phyloP scores from a whole-genome alignment of 2,113 vertebrate species.

The Mirza zaza region DNA sequence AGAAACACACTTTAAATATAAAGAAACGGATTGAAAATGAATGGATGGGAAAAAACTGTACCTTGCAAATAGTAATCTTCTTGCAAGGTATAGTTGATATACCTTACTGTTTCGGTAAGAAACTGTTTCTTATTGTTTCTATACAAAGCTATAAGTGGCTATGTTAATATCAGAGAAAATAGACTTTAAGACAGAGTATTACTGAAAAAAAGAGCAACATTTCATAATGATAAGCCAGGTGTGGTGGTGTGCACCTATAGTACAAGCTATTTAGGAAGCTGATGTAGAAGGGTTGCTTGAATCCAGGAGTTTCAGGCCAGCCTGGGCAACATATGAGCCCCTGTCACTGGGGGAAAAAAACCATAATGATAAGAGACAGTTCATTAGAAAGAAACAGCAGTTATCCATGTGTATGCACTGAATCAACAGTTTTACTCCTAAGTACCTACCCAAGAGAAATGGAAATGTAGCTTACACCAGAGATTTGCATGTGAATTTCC shows the following conservation, averaged over 20 bases:
- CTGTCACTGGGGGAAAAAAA: neutral
- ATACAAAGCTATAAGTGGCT: neutral
- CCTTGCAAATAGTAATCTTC: neutral
- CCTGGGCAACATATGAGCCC: neutral
- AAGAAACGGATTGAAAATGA: neutral
- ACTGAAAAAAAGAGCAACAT: neutral
- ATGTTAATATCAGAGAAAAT: neutral
- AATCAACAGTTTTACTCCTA: neutral
- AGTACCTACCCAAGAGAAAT: neutral
- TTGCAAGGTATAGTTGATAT: neutral
- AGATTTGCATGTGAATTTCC: neutral
- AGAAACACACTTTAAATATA: neutral
- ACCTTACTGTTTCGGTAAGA: too few species aligned
- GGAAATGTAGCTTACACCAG: neutral
- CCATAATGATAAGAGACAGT: neutral
- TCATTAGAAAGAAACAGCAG: neutral
- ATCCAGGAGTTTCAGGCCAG: neutral
- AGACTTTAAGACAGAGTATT: neutral
- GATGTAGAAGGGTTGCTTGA: neutral
- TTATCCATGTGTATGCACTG: neutral
- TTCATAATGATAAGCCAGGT: neutral
- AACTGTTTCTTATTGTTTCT: too few species aligned
- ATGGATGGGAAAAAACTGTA: neutral
- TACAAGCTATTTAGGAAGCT: neutral
- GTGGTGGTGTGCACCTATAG: neutral